Conservation (phyloP, 2,113 vertebrate species). For the Semicossyphus pulcher region DNA sequence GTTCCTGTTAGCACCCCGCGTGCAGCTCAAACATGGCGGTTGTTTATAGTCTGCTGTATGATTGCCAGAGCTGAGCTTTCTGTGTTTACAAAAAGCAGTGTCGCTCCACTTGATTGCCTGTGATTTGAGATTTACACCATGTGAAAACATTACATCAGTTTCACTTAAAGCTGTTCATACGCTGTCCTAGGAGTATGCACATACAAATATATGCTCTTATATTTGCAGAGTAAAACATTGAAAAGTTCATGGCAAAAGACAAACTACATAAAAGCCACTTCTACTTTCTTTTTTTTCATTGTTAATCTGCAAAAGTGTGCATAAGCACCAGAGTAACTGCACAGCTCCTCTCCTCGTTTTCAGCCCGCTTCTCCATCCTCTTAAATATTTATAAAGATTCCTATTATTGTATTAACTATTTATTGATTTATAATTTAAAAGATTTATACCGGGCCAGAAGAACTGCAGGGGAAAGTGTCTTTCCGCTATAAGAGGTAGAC, state of each 20-base stretch:
- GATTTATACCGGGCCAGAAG: slow-evolving; percentile 89
- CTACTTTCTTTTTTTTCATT: no score
- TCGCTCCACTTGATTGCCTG: slow-evolving; percentile 19
- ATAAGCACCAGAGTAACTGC: slow-evolving; percentile 20
- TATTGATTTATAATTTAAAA: slow-evolving; percentile 99
- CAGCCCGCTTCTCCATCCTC: slow-evolving; percentile 59
- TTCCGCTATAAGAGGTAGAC: slow-evolving; percentile 81
- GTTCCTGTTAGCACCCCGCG: slow-evolving; percentile 34
- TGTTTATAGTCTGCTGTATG: slow-evolving; percentile 29
- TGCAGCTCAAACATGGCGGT: slow-evolving; percentile 3
- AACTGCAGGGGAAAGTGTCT: slow-evolving; percentile 83
- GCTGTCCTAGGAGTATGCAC: not conserved
- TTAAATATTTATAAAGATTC: slow-evolving; percentile 96
- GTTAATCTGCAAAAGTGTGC: slow-evolving; percentile 24
- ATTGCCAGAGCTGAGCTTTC: slow-evolving; percentile 17
- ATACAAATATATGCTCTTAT: slow-evolving; percentile 2
- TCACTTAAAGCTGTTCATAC: slow-evolving; percentile 4
- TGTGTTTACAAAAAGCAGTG: slow-evolving; percentile 32
- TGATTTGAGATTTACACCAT: slow-evolving; percentile 24
- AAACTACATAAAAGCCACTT: no score
- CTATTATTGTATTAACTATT: slow-evolving; percentile 99
- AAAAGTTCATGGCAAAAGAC: not conserved
- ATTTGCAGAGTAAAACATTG: not conserved
- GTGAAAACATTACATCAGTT: slow-evolving; percentile 10
- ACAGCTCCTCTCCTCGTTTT: slow-evolving; percentile 20